These are phyloP conservation scores for Trichechus manatus DNA, from an alignment of 2,113 vertebrate genomes.

Conservation along the genomic window DNA sequence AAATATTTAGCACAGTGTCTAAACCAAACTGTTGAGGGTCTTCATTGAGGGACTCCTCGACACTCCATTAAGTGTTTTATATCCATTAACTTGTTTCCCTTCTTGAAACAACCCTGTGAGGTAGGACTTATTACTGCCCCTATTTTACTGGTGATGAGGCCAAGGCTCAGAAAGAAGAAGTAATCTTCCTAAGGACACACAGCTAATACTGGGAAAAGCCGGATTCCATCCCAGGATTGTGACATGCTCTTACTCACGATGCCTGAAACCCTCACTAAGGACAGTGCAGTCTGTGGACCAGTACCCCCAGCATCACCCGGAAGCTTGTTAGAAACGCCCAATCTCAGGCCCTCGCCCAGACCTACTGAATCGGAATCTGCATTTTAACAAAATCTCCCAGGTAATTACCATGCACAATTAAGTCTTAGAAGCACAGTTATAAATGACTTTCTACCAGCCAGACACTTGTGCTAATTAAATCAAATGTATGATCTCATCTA, in stretches of 20 bases:
- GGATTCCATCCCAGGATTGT: not conserved
- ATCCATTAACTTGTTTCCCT: not conserved
- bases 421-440: not conserved
- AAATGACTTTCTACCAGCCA: not conserved
- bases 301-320: not conserved
- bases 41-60: not conserved
- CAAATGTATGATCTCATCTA: not conserved
- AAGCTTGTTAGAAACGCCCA: not conserved
- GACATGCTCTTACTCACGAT: not conserved
- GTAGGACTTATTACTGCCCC: not conserved
- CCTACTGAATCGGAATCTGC: not conserved
- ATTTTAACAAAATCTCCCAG: not conserved
- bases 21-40: too few species aligned
- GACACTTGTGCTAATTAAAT: not conserved
- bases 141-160: not conserved
- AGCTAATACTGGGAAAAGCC: not conserved
- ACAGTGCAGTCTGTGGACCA: not conserved
- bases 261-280: not conserved
- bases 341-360: not conserved
- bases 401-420: not conserved
- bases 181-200: not conserved
- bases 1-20: not conserved
- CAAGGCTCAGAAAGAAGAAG: slow-evolving; percentile 5
- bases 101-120: not conserved
- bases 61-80: not conserved